phyloP scores from a whole-genome alignment of 2,113 vertebrate genomes.

The Lynx canadensis region DNA sequence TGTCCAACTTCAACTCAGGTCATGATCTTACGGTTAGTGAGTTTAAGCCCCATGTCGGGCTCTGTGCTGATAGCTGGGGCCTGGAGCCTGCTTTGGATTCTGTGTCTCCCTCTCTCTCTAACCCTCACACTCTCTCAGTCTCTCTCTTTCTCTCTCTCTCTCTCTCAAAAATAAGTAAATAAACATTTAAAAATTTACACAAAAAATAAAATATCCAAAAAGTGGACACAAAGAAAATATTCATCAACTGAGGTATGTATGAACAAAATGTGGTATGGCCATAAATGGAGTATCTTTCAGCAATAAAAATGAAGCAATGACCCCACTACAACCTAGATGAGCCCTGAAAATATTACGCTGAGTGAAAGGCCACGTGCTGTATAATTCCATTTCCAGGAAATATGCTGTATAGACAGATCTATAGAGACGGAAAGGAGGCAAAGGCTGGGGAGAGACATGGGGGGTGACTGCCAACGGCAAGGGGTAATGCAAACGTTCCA shows the following conservation, averaged over 20 bases:
- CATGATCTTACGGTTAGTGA: too few relatives aligned
- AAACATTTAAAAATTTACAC: too few relatives aligned
- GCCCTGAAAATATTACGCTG: background rate
- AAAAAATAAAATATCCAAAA: background rate
- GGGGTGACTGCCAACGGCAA: background rate
- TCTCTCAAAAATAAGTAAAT: too few relatives aligned
- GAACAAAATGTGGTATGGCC: background rate
- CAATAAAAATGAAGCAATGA: background rate
- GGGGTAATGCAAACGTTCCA: background rate
- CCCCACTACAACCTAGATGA: accelerated
- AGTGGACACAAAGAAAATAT: background rate
- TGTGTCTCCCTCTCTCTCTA: too few relatives aligned
- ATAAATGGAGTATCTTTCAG: background rate
- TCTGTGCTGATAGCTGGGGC: too few relatives aligned
- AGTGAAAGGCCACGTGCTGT: background rate
- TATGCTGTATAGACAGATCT: background rate
- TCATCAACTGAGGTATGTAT: too few relatives aligned
- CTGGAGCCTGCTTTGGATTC: too few relatives aligned
- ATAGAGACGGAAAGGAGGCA: background rate
- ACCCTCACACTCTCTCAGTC: too few relatives aligned
- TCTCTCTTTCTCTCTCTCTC: too few relatives aligned
- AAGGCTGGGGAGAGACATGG: background rate
- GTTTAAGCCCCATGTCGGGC: too few relatives aligned
- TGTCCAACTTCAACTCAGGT: too few relatives aligned
- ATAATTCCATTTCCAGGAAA: background rate